These are phyloP conservation scores for Thelaira solivaga DNA, from an alignment of 2,888 invertebrate genomes.

Conservation along the genomic window DNA sequence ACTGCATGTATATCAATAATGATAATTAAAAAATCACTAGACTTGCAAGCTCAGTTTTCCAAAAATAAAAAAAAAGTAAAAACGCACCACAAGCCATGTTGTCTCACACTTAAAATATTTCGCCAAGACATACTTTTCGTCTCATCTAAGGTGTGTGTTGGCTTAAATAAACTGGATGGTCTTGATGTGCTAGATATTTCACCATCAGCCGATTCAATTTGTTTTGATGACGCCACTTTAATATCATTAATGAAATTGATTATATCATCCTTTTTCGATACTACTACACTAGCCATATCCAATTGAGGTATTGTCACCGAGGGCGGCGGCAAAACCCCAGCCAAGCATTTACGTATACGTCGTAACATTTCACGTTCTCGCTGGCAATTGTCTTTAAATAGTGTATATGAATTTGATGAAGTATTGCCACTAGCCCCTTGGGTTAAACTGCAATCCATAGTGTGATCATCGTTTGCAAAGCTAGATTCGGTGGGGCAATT, in stretches of 20 bases:
- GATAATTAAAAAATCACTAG: too few relatives aligned
- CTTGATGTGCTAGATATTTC: not conserved
- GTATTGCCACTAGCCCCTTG: conserved; percentile 59
- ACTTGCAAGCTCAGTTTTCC: not conserved
- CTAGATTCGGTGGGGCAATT: conserved; percentile 70
- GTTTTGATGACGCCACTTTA: conserved; percentile 6
- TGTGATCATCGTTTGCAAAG: conserved; percentile 69
- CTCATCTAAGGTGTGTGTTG: conserved; percentile 71
- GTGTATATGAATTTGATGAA: conserved; percentile 49
- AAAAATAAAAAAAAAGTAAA: not conserved
- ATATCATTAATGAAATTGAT: conserved; percentile 67
- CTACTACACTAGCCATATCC: conserved; percentile 82
- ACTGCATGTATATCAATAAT: too few relatives aligned
- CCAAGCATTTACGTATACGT: conserved; percentile 80
- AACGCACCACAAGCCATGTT: conserved; percentile 85
- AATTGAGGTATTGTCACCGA: conserved; percentile 84
- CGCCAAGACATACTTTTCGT: conserved; percentile 79
- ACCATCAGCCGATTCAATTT: not conserved
- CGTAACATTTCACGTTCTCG: conserved; percentile 72
- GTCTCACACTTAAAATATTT: conserved; percentile 80
- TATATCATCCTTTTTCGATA: conserved; percentile 79
- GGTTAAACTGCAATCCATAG: conserved; percentile 63
- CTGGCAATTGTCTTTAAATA: conserved; percentile 70
- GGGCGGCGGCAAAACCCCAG: conserved; percentile 86
- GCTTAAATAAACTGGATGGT: conserved; percentile 67